phyloP scores from a whole-genome alignment of 2,113 vertebrate genomes.

The Carollia perspicillata region DNA sequence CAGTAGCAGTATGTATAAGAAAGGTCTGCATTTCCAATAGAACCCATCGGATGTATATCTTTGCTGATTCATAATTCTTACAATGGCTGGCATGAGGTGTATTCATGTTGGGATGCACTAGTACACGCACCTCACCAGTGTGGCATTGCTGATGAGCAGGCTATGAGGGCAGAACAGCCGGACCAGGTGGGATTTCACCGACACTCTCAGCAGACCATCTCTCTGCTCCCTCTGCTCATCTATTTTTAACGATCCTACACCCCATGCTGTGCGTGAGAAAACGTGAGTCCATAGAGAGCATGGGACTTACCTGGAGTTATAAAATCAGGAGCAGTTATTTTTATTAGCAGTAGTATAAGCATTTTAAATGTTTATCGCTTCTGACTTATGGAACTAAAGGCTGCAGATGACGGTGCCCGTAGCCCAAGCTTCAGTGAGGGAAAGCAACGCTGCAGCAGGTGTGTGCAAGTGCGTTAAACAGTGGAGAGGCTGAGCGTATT shows the following conservation, averaged over 20 bases:
- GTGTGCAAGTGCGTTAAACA: not conserved
- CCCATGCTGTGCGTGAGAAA: not conserved
- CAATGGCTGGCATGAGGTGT: not conserved
- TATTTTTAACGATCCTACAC: not conserved
- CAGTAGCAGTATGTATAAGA: not conserved
- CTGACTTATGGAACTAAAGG: not conserved
- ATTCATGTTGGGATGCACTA: not conserved
- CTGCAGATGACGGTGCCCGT: not conserved
- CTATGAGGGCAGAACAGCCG: accelerated
- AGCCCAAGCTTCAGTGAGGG: not conserved
- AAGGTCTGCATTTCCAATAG: not conserved
- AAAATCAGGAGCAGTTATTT: not conserved
- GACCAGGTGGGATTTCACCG: not conserved
- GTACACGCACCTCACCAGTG: not conserved
- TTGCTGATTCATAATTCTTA: not conserved
- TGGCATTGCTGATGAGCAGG: not conserved
- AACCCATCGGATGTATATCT: not conserved
- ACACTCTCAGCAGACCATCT: not conserved
- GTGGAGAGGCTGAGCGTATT: too few relatives aligned
- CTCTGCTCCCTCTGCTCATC: not conserved
- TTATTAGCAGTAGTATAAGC: not conserved
- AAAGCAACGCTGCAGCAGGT: not conserved
- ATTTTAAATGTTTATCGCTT: not conserved
- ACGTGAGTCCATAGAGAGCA: not conserved
- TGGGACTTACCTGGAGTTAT: not conserved